Conservation (phyloP, 1,140 invertebrate species). For the Brachionus koreanus region DNA sequence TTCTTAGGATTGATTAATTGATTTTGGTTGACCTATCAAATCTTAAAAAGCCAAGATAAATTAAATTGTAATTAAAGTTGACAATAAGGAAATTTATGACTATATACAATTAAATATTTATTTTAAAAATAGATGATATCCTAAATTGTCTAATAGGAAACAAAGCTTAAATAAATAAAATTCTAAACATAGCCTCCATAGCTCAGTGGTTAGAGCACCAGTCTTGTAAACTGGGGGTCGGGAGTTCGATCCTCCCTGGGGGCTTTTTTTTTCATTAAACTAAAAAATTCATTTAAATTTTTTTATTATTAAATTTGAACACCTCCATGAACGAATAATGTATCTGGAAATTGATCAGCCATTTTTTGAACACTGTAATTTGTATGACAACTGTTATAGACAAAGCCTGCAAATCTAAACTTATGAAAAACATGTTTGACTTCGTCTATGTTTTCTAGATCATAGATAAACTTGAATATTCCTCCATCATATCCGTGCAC, state of each 20-base stretch:
- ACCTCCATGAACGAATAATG: constrained; percentile 21
- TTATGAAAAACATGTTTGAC: background rate
- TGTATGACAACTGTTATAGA: background rate
- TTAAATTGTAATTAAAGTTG: too few relatives aligned
- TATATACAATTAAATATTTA: too few relatives aligned
- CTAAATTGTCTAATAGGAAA: too few relatives aligned
- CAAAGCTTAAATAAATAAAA: too few relatives aligned
- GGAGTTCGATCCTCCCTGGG: constrained; percentile 75
- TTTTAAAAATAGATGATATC: too few relatives aligned
- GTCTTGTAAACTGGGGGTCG: constrained; percentile 88
- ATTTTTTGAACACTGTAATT: background rate
- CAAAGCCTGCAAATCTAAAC: background rate
- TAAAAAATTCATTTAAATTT: too few relatives aligned
- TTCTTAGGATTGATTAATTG: too few relatives aligned
- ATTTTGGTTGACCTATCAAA: too few relatives aligned
- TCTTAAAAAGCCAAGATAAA: too few relatives aligned
- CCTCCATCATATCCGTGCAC: background rate
- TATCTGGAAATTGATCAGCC: background rate
- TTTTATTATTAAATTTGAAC: background rate
- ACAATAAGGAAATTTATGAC: too few relatives aligned
- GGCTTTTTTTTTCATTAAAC: too few relatives aligned
- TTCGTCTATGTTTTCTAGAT: background rate
- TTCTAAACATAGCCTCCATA: constrained; percentile 73
- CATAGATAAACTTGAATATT: background rate
- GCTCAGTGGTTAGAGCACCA: constrained; percentile 87